Evolutionary conservation across 2,888 invertebrate genomes (phyloP).

Genomic region (Camptogramma bilineatum): DNA sequence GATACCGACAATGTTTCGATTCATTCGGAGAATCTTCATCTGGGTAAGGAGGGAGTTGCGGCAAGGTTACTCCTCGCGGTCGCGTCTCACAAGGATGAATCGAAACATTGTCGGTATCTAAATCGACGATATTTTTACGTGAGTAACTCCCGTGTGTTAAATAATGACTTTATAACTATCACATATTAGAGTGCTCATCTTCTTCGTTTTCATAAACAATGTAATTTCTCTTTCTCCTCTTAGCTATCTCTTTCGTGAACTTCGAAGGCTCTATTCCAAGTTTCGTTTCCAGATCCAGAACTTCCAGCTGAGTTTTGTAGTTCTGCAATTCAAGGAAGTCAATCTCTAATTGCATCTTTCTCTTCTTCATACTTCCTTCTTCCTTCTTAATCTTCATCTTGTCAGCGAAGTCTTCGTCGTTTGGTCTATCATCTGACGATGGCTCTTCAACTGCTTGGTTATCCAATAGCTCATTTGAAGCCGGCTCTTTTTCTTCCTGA

Average conservation of each 20-base stretch:
- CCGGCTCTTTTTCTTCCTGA: neutral
- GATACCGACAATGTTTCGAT: too few species aligned
- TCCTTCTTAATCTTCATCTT: constrained; percentile 4
- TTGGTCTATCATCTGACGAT: neutral
- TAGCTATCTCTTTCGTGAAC: constrained; percentile 31
- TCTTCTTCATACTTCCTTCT: constrained; percentile 32
- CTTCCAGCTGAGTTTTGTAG: constrained; percentile 39
- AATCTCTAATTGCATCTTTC: constrained; percentile 30
- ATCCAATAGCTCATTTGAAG: neutral
- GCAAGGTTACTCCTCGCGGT: too few species aligned
- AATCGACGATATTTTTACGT: too few species aligned
- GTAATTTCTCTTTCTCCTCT: constrained; percentile 17
- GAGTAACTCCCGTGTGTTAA: too few species aligned
- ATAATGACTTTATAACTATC: too few species aligned
- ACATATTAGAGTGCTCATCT: constrained; percentile 13
- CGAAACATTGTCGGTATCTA: too few species aligned
- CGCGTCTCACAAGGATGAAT: too few species aligned
- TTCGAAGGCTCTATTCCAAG: constrained; percentile 34
- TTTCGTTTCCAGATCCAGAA: constrained; percentile 35
- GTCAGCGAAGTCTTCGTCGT: neutral
- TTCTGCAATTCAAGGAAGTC: constrained; percentile 39
- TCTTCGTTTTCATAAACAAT: constrained; percentile 4
- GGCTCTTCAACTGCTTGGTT: neutral
- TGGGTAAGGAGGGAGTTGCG: too few species aligned
- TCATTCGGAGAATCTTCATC: too few species aligned